Base-by-base conservation (phyloP, 2,888 invertebrate genomes). In the Mesorhabditis sp. region DNA sequence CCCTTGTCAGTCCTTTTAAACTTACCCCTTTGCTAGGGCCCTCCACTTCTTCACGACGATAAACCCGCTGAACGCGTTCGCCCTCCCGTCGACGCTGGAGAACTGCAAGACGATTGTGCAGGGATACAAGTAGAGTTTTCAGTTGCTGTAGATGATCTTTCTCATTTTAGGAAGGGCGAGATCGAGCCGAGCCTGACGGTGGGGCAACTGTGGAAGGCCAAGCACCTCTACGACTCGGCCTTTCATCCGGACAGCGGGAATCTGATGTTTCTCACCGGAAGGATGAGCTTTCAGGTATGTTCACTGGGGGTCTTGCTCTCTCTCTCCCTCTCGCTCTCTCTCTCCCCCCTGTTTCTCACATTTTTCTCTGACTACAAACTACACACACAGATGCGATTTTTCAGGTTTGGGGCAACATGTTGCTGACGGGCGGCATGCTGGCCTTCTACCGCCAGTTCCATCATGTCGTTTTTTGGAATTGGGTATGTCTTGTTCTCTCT, bases 241-340 rank as follows among this genome's bases (percentile, higher is more conserved):
- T 96, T 90, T 86, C 98, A 98, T 87, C 97, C 97, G 0, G 96
- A 98, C 86, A 96, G 96, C 0, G 95, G 95, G 2, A 95, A 97
- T 86, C 95, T 94, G 87, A 94, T 95, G 92, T 87, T 92, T 64
- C 86, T 93, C 4, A 89, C 95, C 70, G 97, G 98, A 0, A 89
- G 98, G 64, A 98, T 98, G 97, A 92, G 95, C 4, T 95, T 95
- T 2, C 97, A 95, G 88, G 94, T 95, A 63, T 7, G 2, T 65
- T 43, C n/a, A 28, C 28, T 1, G 28, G 28, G 3, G 1, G 2
- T 28, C 41, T 42, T 43, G 28, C 28, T 28, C 3, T 41, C 64
- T 65, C 7, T 45, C 28, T 28, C 28, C 2, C 28, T 28, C 28
- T 28, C 28, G 1, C 28, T 28, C 28, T 28, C 28, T 28, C 28